A percentile compares a stretch with the other conserved stretches of the same genome.
These are phyloP conservation scores for Anoncus sp. DNA, from an alignment of 2,888 invertebrate genomes.

Conservation along the genomic window DNA sequence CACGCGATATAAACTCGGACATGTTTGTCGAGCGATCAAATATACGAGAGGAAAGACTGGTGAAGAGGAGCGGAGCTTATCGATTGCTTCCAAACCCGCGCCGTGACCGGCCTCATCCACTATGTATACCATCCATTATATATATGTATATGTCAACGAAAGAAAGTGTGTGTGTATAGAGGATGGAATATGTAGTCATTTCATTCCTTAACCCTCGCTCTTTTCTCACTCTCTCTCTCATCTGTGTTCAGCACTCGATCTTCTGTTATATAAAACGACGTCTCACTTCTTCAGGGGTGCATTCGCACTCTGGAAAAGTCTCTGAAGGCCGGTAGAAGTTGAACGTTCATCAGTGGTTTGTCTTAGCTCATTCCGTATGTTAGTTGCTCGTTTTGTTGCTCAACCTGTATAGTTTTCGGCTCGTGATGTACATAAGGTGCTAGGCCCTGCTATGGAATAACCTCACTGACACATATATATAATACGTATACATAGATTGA, in stretches of 20 bases:
- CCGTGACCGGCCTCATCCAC: slow-evolving; percentile 26
- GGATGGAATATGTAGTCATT: background rate
- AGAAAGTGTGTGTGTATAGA: too few species aligned
- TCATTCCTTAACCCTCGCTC: background rate
- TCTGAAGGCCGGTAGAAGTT: slow-evolving; percentile 3
- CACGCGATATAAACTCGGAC: slow-evolving; percentile 80
- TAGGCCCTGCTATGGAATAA: background rate
- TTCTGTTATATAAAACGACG: slow-evolving; percentile 44
- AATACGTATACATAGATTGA: slow-evolving; percentile 37
- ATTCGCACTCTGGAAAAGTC: slow-evolving; percentile 18
- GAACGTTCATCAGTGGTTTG: slow-evolving; percentile 21
- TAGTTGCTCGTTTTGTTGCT: slow-evolving; percentile 48
- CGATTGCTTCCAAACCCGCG: slow-evolving; percentile 70
- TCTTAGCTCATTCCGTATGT: slow-evolving; percentile 26
- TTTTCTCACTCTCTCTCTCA: slow-evolving; percentile 4
- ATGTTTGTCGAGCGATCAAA: slow-evolving; percentile 82
- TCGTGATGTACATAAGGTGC: slow-evolving; percentile 3
- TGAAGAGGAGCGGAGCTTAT: slow-evolving; percentile 69
- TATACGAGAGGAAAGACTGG: slow-evolving; percentile 82
- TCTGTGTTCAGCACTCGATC: slow-evolving; percentile 47
- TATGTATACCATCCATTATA: slow-evolving; percentile 4
- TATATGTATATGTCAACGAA: slow-evolving; percentile 10
- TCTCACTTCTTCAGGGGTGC: slow-evolving; percentile 28
- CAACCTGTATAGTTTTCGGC: slow-evolving; percentile 43
- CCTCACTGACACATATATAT: slow-evolving; percentile 13